A percentile compares a stretch with the other conserved stretches of the same genome.
phyloP scores from a whole-genome alignment of 2,888 invertebrate species.

The Rhingia campestris region DNA sequence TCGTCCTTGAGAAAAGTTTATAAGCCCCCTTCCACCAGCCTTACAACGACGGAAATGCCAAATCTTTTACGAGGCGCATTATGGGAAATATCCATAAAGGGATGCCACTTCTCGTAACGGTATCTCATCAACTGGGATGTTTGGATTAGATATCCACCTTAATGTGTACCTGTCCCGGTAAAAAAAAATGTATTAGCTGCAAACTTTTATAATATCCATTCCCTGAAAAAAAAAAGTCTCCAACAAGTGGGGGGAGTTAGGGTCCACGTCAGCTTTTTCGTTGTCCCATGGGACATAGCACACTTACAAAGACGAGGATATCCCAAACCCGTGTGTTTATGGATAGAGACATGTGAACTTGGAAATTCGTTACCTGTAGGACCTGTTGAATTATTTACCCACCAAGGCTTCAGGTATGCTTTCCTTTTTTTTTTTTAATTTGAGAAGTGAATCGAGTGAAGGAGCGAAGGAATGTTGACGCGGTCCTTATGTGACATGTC shows the following conservation, averaged over 20 bases:
- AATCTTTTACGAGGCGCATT: conserved; percentile 35
- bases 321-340: background rate
- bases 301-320: conserved; percentile 7
- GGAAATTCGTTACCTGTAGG: conserved; percentile 37
- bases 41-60: conserved; percentile 21
- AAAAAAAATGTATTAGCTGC: conserved; percentile 30
- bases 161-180: background rate
- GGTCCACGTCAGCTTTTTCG: conserved; percentile 27
- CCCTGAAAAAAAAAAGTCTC: background rate
- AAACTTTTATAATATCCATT: conserved; percentile 51
- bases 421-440: conserved; percentile 34
- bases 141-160: conserved; percentile 9
- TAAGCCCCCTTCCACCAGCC: conserved; percentile 16
- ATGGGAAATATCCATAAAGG: conserved; percentile 25
- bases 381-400: conserved; percentile 56
- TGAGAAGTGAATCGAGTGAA: conserved; percentile 27
- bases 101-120: background rate
- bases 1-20: too few species aligned
- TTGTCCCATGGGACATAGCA: conserved; percentile 15
- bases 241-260: conserved; percentile 1
- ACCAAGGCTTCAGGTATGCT: background rate
- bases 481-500: background rate
- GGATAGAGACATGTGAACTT: conserved; percentile 19
- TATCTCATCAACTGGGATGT: conserved; percentile 24
- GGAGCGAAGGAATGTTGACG: background rate